Evolutionary conservation across 2,113 vertebrate genomes (phyloP), one percentile per base, ranked within the genome.

Genomic region (Carettochelys insculpta): DNA sequence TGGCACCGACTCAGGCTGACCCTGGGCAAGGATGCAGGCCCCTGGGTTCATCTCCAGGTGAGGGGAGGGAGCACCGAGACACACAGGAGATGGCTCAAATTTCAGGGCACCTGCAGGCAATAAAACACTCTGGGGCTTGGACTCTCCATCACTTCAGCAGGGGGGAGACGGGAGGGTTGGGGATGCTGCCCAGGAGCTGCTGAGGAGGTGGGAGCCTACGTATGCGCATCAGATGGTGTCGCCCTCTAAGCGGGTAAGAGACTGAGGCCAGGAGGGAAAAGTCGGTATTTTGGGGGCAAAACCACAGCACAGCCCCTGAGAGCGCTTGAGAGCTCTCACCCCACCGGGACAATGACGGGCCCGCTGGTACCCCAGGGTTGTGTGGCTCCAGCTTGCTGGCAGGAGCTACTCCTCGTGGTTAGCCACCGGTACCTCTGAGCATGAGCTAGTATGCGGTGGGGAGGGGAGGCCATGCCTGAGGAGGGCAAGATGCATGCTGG

Each of bases 91-190:
- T 6, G n/a, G 85, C 85, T 94, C 93, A 71, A 54, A 52, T 97
- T 96, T 97, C 96, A 97, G 95, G 89, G 92, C 98, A 98, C 96
- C 97, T 98, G 98, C 94, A 93, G 75, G 91, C 90, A 97, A 98
- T 98, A 98, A 98, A 98, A 97, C 97, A 98, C 79, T 89, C 94
- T 97, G 98, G 97, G 97, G 96, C 77, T n/a, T 85, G 41, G 71
- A 92, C 87, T 56, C 73, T 87, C 0, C 0, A 77, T 87, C 86
- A 90, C 89, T 91, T 90, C 87, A 83, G n/a, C 88, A 85, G 17
- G 34, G 12, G n/a, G 29, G 29, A 58, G 54, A 29, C 31, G 56
- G 56, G 58, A 65, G 34, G 61, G 58, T 51, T 27, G 16, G 77
- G 80, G 79, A 51, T 29, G 61, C 61, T 38, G 34, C 19, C 34